These are phyloP conservation scores for Megaleporinus macrocephalus DNA, from an alignment of 2,113 vertebrate genomes.

Conservation along the genomic window DNA sequence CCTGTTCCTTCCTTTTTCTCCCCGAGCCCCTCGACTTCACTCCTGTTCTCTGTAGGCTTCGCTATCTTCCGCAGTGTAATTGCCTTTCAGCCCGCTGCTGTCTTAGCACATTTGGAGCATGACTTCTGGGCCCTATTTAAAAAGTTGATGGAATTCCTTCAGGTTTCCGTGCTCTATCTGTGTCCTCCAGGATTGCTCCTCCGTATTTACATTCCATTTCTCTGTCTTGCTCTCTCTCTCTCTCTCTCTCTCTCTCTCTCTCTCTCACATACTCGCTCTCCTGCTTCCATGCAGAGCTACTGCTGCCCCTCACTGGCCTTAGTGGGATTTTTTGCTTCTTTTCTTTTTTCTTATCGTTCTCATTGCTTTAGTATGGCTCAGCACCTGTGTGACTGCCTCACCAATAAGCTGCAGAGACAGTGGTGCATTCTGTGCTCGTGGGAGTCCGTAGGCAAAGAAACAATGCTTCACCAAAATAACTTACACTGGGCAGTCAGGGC, in stretches of 20 bases:
- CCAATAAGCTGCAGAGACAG: neutral
- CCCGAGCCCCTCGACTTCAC: neutral
- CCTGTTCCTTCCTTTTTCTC: neutral
- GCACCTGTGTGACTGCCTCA: neutral
- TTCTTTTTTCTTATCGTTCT: neutral
- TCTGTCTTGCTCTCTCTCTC: neutral
- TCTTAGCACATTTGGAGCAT: constrained; percentile 18
- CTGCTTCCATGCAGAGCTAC: neutral
- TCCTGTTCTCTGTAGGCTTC: neutral
- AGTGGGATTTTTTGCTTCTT: neutral
- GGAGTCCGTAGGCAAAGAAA: neutral
- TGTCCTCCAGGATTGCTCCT: constrained; percentile 7
- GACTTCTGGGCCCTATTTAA: neutral
- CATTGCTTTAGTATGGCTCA: constrained; percentile 2
- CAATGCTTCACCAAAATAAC: neutral
- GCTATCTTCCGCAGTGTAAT: neutral
- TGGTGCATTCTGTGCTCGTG: neutral
- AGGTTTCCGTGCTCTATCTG: constrained; percentile 9
- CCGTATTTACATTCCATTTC: constrained; percentile 5
- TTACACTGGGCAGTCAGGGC: too few relatives aligned
- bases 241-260: constrained; percentile 6
- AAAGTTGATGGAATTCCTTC: constrained; percentile 2
- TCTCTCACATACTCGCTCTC: neutral
- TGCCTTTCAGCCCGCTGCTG: constrained; percentile 1
- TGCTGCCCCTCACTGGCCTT: constrained; percentile 3